Evolutionary conservation across 2,113 vertebrate genomes (phyloP), one percentile per base, ranked within the genome.

Genomic region (Polypterus senegalus): DNA sequence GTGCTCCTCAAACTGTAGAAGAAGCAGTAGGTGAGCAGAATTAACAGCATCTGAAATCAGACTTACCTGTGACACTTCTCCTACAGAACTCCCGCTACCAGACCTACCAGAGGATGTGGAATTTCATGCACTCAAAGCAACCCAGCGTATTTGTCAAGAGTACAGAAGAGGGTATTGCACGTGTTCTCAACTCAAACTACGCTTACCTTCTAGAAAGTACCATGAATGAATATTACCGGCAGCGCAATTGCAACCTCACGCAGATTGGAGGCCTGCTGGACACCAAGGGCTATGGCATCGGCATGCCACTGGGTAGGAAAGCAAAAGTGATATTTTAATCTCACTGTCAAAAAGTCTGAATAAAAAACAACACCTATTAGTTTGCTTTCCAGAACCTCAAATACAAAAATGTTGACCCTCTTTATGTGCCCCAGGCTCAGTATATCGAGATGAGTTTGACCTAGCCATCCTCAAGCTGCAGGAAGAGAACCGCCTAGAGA

Each of bases 81-180:
- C 6, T 10, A n/a, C 83, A 98, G 96, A 98, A 98, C 74, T 98
- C 96, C 10, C 90, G 93, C 61, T 98, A 98, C 75, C 96, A 98
- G 87, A 98, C 94, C 0, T 98, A 98, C 81, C 96, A 98, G 72
- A 84, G 94, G 49, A 97, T 98, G 96, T 98, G 96, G 96, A 98
- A 98, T 74, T 98, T 96, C 84, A 98, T 98, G 96, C 89, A 97
- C 75, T 97, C 96, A 48, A 98, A 98, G 78, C 92, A 97, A 81
- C 96, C 94, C 0, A 94, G 93, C 0, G 93, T 98, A 70, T 98
- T 97, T 7, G 96, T 98, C 70, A 97, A 98, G 84, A 98, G 94
- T 84, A 98, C 96, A 0, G 96, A 98, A 78, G 94, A 98, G 66
- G 96, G 96, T 11, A 97, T 98, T 2, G 92, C 94, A 0, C 86